Evolutionary conservation across 1,140 invertebrate species (phyloP), one percentile per base, ranked within the genome.

Genomic region (Potamilus streckersoni): DNA sequence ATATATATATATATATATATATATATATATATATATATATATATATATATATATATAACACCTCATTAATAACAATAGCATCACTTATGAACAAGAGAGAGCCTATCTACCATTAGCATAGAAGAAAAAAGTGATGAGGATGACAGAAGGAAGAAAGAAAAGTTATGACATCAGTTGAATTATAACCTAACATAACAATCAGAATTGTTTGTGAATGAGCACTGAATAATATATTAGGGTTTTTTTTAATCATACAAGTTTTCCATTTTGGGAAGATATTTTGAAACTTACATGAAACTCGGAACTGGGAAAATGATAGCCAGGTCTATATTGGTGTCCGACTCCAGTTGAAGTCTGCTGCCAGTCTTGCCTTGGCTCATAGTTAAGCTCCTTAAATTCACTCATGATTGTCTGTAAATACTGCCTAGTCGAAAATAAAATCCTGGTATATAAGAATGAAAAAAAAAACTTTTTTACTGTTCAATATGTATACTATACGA

Each of bases 281-380:
- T 64, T 14, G 38, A 20, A 20, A 73, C 79, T 64, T 82, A 90
- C 89, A 81, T 87, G 84, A 79, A 89, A 90, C 61, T 89, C 84
- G 38, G 89, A 85, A 78, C 84, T 85, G 57, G 89, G 89, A 80
- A 90, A 90, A 72, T 88, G 89, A 79, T 89, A 90, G 16, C 89
- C 88, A 59, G 88, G 88, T 67, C 88, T 72, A 72, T 86, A 86
- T 66, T 90, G 88, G 79, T 90, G 89, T 58, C 87, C 89, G 38
- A 89, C 88, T 27, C 87, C 88, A 58, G 88, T 86, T 65, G 86
- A 89, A 49, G 89, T 90, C 65, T 85, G 84, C 69, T 87, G 82
- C 85, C 85, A 87, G 73, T 88, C 86, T 62, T 87, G 84, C 57
- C 86, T 75, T 23, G 77, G 76, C 20, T 85, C 77, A 31, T 78